Evolutionary conservation across 1,140 invertebrate genomes (phyloP).

Genomic region (Heliconius melpomene): DNA sequence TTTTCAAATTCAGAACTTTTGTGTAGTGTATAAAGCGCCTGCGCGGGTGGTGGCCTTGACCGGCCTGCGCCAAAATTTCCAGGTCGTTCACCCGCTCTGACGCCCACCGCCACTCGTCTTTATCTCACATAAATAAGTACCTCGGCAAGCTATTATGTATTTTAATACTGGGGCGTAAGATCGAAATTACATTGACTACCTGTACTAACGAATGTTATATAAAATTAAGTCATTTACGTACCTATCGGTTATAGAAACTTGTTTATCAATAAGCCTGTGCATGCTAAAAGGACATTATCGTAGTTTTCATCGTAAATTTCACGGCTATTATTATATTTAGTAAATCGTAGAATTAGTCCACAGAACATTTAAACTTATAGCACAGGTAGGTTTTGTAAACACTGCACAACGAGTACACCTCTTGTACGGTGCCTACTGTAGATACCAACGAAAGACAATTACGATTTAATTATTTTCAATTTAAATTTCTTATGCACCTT

Average conservation of each 20-base stretch:
- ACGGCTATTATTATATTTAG: background rate
- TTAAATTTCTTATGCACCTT: too few relatives aligned
- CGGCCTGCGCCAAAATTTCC: slow-evolving; percentile 80
- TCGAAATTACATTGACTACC: slow-evolving; percentile 32
- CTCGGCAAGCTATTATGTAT: slow-evolving; percentile 40
- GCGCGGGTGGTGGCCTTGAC: slow-evolving; percentile 76
- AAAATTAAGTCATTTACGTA: slow-evolving; percentile 64
- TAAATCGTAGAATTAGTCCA: background rate
- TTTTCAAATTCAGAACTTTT: slow-evolving; percentile 37
- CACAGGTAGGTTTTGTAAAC: background rate
- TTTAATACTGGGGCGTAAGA: slow-evolving; percentile 15
- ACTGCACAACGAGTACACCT: background rate
- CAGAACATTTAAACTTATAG: background rate
- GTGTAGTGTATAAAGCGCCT: slow-evolving; percentile 54
- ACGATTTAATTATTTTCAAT: background rate
- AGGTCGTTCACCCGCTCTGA: slow-evolving; percentile 74
- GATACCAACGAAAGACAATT: background rate
- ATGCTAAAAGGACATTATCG: slow-evolving; percentile 31
- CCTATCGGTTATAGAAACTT: slow-evolving; percentile 69
- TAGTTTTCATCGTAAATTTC: slow-evolving; percentile 16
- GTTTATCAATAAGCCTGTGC: slow-evolving; percentile 66
- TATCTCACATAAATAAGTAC: slow-evolving; percentile 69
- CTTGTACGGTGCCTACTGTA: background rate
- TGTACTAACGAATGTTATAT: slow-evolving; percentile 57
- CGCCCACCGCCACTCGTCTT: slow-evolving; percentile 68